Evolutionary conservation across 2,888 invertebrate species (phyloP), one percentile per base, ranked within the genome.

Genomic region (Orgyia antiqua): DNA sequence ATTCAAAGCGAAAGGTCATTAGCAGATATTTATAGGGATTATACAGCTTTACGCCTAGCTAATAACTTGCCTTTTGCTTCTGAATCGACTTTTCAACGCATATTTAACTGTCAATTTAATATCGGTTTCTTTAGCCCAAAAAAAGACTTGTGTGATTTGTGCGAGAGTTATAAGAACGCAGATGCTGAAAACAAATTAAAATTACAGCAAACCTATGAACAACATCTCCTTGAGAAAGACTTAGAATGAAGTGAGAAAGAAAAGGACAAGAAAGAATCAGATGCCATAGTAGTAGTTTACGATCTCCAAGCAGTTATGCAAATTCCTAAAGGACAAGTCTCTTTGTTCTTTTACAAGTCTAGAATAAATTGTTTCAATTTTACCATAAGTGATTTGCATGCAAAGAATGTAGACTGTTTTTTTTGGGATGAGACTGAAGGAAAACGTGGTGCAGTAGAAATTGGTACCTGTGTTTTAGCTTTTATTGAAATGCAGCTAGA

Each of bases 71-170:
- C 13, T 25, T 32, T 24, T 24, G 12, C 24, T 24, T 12, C 24
- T 11, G 13, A 24, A 24, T 24, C 24, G 7, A 24, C 24, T 2
- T 24, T 24, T 8, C 11, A 24, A 12, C 11, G 24, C 12, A 24
- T 24, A 24, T 24, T 24, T 8, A 24, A 24, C 8, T 12, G 3
- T 13, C 12, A 24, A 13, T 24, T 24, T 8, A 24, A 24, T 9
- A 24, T 24, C 12, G 3, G 12, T 24, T 24, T n/a, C 13, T 24
- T 12, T 24, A 5, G 11, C 24, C 51, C 51, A 10, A 54, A 51
- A 24, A 52, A 49, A 45, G 52, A 52, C 29, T 24, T 25, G 27
- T 51, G 50, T 30, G 51, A 55, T 21, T 27, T 45, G 1, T 55
- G 49, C 30, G 47, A 45, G 27, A 39, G 31, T n/a, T 51, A 23